Evolutionary conservation across 2,888 invertebrate genomes (phyloP).

Genomic region (Ormyrus pomaceus): DNA sequence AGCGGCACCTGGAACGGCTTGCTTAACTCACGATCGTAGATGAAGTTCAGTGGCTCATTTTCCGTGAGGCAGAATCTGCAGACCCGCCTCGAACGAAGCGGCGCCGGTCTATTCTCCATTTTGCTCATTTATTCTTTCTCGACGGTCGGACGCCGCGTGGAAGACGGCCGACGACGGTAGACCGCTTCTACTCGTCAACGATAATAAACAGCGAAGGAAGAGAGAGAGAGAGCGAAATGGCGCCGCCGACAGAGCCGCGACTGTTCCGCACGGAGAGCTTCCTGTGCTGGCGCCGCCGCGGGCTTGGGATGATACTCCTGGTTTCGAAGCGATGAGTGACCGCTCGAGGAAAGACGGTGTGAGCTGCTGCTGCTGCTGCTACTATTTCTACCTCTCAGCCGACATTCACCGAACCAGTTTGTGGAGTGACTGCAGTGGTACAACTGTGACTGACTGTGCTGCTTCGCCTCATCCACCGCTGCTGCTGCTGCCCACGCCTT

Average conservation of each 20-base stretch:
- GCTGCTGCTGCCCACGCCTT: constrained; percentile 27
- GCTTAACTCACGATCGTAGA: constrained; percentile 80
- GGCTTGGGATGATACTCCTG: not conserved
- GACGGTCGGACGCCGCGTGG: not conserved
- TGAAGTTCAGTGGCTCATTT: constrained; percentile 80
- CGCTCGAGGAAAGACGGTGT: constrained; percentile 28
- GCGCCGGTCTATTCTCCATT: constrained; percentile 81
- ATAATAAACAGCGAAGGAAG: constrained; percentile 7
- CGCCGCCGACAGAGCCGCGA: constrained; percentile 8
- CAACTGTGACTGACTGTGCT: not conserved
- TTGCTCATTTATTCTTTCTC: constrained; percentile 59
- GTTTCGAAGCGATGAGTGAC: constrained; percentile 18
- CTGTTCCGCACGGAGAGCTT: not conserved
- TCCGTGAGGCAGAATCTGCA: constrained; percentile 86
- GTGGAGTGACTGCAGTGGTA: constrained; percentile 27
- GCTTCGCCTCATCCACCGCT: constrained; percentile 23
- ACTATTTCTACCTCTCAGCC: constrained; percentile 24
- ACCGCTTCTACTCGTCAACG: not conserved
- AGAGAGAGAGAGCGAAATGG: constrained; percentile 17
- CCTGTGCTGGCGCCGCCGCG: constrained; percentile 10
- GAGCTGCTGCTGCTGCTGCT: constrained; percentile 9
- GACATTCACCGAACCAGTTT: constrained; percentile 30
- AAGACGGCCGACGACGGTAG: not conserved
- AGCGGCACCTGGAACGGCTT: constrained; percentile 81
- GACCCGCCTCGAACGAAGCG: constrained; percentile 80